These are phyloP conservation scores for Catocala nupta DNA, from an alignment of 2,888 invertebrate genomes.

Conservation along the genomic window DNA sequence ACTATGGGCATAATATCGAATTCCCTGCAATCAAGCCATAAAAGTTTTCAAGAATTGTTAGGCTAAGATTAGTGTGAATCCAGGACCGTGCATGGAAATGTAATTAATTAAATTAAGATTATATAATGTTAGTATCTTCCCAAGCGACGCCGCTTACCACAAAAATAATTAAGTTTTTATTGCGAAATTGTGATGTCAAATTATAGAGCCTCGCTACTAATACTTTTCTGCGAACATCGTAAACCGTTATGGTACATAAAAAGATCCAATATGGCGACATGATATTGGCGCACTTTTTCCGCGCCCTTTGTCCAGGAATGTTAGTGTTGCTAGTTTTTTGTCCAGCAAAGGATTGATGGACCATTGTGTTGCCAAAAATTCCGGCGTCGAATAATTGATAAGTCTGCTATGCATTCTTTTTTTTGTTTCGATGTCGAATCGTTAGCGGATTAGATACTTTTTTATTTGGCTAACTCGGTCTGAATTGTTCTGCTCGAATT, in stretches of 20 bases:
- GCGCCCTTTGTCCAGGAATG: conserved; percentile 69
- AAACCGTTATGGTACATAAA: conserved; percentile 19
- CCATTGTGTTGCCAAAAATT: conserved; percentile 83
- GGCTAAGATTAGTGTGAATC: no score
- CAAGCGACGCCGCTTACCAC: no score
- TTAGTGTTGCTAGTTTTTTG: conserved; percentile 78
- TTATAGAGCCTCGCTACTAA: neutral
- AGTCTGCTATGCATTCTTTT: conserved; percentile 59
- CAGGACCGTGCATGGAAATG: no score
- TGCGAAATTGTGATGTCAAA: neutral
- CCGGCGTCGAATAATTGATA: conserved; percentile 78
- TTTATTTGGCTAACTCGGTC: conserved; percentile 47
- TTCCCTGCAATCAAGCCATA: no score
- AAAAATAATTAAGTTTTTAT: no score
- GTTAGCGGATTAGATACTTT: conserved; percentile 73
- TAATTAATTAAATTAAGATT: no score
- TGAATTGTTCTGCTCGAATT: conserved; percentile 50
- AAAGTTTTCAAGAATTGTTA: no score
- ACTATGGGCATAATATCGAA: no score
- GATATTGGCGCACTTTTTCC: conserved; percentile 58
- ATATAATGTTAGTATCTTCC: no score
- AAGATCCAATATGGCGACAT: conserved; percentile 33
- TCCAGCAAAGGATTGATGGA: conserved; percentile 72
- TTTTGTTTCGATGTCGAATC: conserved; percentile 65
- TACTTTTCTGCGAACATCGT: neutral